Evolutionary conservation across 2,113 vertebrate species (phyloP), one percentile per base, ranked within the genome.

Genomic region (Protomyctophum bolini): DNA sequence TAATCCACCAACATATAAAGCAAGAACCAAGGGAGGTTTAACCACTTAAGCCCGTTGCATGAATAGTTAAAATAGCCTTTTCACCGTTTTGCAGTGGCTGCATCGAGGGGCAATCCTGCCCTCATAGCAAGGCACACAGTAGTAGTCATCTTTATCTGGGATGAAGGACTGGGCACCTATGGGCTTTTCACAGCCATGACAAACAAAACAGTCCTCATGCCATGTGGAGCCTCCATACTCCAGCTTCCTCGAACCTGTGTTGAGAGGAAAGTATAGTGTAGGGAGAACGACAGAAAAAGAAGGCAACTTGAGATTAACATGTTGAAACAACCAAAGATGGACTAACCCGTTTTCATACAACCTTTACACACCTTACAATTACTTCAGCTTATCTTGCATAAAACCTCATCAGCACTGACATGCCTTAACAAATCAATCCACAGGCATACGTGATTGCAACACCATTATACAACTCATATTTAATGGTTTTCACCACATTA

Each of bases 71-170:
- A 21, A 21, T 21, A 21, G 3, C 41, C 21, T 28, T 50, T 56
- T 0, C 77, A 99, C 97, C 96, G 98, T 95, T 88, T 94, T 97
- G 94, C 97, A 99, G 72, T 93, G 94, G 80, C 94, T 94, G 76
- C 97, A 99, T 76, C 95, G 96, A 6, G 97, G 97, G 45, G 97
- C 94, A 0, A 98, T 90, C 82, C 95, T 94, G 88, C 90, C 94
- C 92, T 99, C 97, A 0, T 98, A 97, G 80, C 97, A 99, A 60
- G 97, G 93, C 68, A 96, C 94, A 0, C 97, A 99, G 94, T 96
- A 99, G 87, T 96, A 94, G 74, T 93, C 91, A 55, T 90, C 92
- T 63, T 97, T 91, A 87, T 98, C 95, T 0, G 97, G 97, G 89
- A 99, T 93, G 82, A 98, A 98, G 72, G 96, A 94, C 2, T 94